Evolutionary conservation across 2,888 invertebrate species (phyloP).

Genomic region (Belgica antarctica): DNA sequence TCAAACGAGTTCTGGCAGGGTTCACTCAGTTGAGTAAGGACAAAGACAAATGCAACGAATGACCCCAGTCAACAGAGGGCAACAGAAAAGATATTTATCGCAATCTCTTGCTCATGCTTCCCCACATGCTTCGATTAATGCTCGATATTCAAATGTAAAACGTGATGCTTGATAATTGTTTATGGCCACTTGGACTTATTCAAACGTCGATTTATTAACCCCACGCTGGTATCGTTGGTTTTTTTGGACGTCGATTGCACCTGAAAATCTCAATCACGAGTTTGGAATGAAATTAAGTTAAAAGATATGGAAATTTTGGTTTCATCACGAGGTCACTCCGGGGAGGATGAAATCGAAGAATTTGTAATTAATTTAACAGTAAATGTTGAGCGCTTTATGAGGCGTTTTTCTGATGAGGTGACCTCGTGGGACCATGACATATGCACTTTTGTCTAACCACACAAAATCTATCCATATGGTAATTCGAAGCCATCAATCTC

Average conservation of each 20-base stretch:
- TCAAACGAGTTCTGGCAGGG: too few relatives aligned
- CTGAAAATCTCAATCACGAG: slow-evolving; percentile 15
- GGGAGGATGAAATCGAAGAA: background rate
- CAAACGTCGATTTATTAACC: slow-evolving; percentile 24
- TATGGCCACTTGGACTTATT: too few relatives aligned
- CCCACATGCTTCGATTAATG: background rate
- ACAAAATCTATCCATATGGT: slow-evolving; percentile 2
- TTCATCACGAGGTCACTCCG: background rate
- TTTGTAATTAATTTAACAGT: slow-evolving; percentile 10
- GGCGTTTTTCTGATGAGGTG: background rate
- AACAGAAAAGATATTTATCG: slow-evolving; percentile 5
- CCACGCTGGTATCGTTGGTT: slow-evolving; percentile 16
- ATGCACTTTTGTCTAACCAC: slow-evolving; percentile 8
- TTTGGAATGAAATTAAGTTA: too few relatives aligned
- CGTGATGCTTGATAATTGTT: slow-evolving; percentile 1
- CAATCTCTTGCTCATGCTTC: slow-evolving; percentile 9
- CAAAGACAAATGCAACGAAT: too few relatives aligned
- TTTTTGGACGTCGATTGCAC: slow-evolving; percentile 9
- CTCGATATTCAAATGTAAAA: slow-evolving; percentile 16
- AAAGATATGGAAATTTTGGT: slow-evolving; percentile 5
- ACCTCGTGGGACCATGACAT: slow-evolving; percentile 16
- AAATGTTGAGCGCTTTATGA: slow-evolving; percentile 1
- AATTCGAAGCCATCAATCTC: background rate
- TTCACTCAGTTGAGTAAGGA: too few relatives aligned
- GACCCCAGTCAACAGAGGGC: background rate